Percentiles rank a stretch among this genome's conserved stretches.
phyloP scores from a whole-genome alignment of 1,140 invertebrate genomes.

The Belonocnema kinseyi region DNA sequence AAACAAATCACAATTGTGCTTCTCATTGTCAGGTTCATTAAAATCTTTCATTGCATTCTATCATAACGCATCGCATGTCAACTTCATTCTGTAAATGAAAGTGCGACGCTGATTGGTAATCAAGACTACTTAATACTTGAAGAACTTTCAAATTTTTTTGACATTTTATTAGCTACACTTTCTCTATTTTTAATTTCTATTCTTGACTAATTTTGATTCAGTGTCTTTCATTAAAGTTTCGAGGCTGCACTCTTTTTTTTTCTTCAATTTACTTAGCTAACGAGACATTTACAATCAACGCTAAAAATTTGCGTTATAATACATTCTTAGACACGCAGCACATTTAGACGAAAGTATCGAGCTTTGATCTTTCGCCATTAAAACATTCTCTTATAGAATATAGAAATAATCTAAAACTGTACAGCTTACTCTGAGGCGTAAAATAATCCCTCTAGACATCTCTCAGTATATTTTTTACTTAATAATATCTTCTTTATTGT shows the following conservation, averaged over 20 bases:
- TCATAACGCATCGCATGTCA: too few species aligned
- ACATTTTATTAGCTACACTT: background rate
- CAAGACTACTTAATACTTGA: too few species aligned
- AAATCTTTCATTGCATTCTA: background rate
- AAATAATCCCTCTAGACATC: slow-evolving; percentile 9
- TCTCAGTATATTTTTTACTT: background rate
- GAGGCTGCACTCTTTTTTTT: background rate
- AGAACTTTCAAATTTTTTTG: too few species aligned
- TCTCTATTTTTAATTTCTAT: background rate
- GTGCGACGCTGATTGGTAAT: too few species aligned
- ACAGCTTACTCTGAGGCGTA: background rate
- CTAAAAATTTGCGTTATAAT: background rate
- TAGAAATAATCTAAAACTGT: slow-evolving; percentile 19
- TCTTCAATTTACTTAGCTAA: slow-evolving; percentile 23
- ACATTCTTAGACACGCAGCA: background rate
- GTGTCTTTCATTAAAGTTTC: slow-evolving; percentile 1
- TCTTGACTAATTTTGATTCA: background rate
- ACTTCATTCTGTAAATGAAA: too few species aligned
- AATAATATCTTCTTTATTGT: slow-evolving; percentile 13
- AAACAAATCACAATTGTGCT: slow-evolving; percentile 24
- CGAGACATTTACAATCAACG: background rate
- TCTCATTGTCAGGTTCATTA: slow-evolving; percentile 4
- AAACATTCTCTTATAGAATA: slow-evolving; percentile 4
- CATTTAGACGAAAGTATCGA: slow-evolving; percentile 6
- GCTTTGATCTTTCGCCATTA: background rate